These are phyloP conservation scores for Stenoptilia bipunctidactyla DNA, from an alignment of 2,888 invertebrate species.

Conservation along the genomic window DNA sequence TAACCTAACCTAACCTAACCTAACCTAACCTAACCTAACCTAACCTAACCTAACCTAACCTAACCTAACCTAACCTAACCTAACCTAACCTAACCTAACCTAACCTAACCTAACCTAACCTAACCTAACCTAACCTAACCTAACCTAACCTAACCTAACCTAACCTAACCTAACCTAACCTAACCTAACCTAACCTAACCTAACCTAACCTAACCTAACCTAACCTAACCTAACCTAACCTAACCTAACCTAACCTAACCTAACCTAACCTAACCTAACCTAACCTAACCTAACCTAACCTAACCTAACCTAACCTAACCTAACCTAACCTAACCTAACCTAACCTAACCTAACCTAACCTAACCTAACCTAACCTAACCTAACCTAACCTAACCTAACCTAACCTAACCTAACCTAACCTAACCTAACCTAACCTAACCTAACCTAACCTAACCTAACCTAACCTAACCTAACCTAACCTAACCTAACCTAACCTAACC, in stretches of 20 bases:
- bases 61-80: conserved; percentile 6
- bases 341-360: conserved; percentile 13
- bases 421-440: conserved; percentile 16
- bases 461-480: conserved; percentile 9
- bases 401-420: conserved; percentile 12
- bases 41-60: conserved; percentile 5
- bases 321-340: conserved; percentile 14
- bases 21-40: conserved; percentile 6
- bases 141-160: conserved; percentile 18
- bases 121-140: conserved; percentile 14
- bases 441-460: conserved; percentile 14
- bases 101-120: conserved; percentile 5
- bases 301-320: conserved; percentile 14
- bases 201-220: conserved; percentile 17
- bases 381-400: conserved; percentile 11
- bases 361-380: conserved; percentile 11
- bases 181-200: conserved; percentile 18
- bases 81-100: conserved; percentile 6
- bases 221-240: conserved; percentile 16
- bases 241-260: conserved; percentile 14
- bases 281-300: conserved; percentile 1
- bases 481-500: conserved; percentile 15
- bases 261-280: conserved; percentile 9
- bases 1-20: conserved; percentile 5
- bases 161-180: conserved; percentile 18